A percentile compares a stretch with the other conserved stretches of the same genome.
These are phyloP conservation scores for Thalassarche chlororhynchos DNA, from an alignment of 2,113 vertebrate genomes.

Conservation along the genomic window DNA sequence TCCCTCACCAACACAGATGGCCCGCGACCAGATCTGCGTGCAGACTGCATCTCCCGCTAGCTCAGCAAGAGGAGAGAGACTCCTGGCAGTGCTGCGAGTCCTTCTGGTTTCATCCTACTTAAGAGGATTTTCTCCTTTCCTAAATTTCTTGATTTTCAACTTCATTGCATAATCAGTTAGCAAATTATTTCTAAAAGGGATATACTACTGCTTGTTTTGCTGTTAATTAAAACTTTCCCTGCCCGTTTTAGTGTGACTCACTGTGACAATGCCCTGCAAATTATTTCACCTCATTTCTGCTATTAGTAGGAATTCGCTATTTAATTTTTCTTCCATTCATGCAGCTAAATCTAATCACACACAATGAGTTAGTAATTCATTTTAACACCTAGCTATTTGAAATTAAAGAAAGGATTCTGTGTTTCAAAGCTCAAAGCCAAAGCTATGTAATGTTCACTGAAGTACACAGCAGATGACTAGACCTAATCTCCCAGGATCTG, in stretches of 20 bases:
- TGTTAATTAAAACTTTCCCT: slow-evolving; percentile 16
- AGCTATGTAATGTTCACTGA: not conserved
- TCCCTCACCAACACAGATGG: slow-evolving; percentile 40
- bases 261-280: not conserved
- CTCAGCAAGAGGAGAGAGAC: not conserved
- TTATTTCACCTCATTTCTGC: not conserved
- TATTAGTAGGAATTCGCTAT: not conserved
- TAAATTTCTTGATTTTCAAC: slow-evolving; percentile 51
- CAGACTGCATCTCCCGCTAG: not conserved
- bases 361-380: not conserved
- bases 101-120: slow-evolving; percentile 45
- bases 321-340: not conserved
- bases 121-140: slow-evolving; percentile 56
- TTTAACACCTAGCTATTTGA: slow-evolving; percentile 8
- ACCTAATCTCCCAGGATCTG: not conserved
- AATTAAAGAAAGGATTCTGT: not conserved
- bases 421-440: not conserved
- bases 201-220: not conserved
- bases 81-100: slow-evolving; percentile 15
- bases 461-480: not conserved
- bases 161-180: slow-evolving; percentile 43
- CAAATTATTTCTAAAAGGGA: slow-evolving; percentile 23
- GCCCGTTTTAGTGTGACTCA: not conserved
- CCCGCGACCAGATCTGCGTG: not conserved
- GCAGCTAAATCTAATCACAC: not conserved